Conservation (phyloP, 1,140 invertebrate genomes). For the Aphaenogaster floridana region DNA sequence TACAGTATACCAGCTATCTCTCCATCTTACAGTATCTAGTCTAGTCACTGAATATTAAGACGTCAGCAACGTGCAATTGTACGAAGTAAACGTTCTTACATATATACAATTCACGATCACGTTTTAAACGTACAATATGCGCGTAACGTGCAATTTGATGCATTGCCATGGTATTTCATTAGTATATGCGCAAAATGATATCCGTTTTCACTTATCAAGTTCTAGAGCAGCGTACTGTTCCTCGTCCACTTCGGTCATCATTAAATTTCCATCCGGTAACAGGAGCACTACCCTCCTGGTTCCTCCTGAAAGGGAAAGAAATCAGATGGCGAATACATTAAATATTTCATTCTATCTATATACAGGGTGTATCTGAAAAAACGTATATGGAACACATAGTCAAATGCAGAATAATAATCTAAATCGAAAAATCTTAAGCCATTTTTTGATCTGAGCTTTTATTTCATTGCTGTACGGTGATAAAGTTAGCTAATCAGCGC, state of each 20-base stretch:
- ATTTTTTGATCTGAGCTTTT: too few species aligned
- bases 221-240: slow-evolving; percentile 93
- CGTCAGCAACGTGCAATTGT: slow-evolving; percentile 63
- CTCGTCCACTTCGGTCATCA: slow-evolving; percentile 94
- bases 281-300: slow-evolving; percentile 93
- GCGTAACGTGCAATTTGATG: slow-evolving; percentile 67
- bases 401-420: too few species aligned
- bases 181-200: slow-evolving; percentile 40
- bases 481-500: too few species aligned
- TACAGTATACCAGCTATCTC: slow-evolving; percentile 73
- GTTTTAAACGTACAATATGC: slow-evolving; percentile 73
- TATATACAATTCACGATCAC: slow-evolving; percentile 83
- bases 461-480: too few species aligned
- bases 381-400: too few species aligned
- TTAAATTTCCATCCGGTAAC: slow-evolving; percentile 93
- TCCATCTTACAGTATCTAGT: slow-evolving; percentile 48
- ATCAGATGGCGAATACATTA: slow-evolving; percentile 18
- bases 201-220: slow-evolving; percentile 87
- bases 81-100: slow-evolving; percentile 81
- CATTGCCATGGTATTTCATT: slow-evolving; percentile 61
- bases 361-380: too few species aligned
- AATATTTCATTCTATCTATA: background rate
- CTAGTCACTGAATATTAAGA: slow-evolving; percentile 69
- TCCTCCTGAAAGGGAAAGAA: slow-evolving; percentile 88
- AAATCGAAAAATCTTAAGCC: too few species aligned